These are phyloP conservation scores for Apostichopus californicus DNA, from an alignment of 35 echinoderm and acorn worm species.

Conservation along the genomic window DNA sequence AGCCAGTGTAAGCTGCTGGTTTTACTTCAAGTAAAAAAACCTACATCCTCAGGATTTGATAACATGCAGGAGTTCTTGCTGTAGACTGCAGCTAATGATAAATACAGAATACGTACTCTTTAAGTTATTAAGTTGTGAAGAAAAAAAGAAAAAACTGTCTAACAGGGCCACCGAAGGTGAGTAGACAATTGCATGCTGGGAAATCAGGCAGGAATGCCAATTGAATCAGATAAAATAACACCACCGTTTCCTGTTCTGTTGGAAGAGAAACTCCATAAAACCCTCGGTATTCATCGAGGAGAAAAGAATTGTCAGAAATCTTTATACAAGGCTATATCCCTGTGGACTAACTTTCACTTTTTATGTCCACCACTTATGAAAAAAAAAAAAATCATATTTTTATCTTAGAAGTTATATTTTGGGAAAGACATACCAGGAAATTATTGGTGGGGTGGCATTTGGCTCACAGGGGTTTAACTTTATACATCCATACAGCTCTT, in stretches of 20 bases:
- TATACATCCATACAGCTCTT: not conserved
- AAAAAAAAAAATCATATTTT: not conserved
- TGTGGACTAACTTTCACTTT: conserved; percentile 16
- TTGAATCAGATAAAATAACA: conserved; percentile 18
- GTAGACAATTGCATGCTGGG: conserved; percentile 25
- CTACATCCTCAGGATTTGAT: too few relatives aligned
- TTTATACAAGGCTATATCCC: not conserved
- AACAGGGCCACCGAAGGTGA: conserved; percentile 16
- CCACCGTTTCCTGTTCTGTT: conserved; percentile 10
- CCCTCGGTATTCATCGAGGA: not conserved
- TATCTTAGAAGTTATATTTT: not conserved
- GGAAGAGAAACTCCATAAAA: not conserved
- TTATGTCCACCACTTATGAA: not conserved
- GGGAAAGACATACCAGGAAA: not conserved
- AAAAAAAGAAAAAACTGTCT: not conserved
- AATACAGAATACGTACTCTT: not conserved
- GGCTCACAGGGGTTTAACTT: not conserved
- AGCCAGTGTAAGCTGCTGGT: not conserved
- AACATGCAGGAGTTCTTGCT: too few relatives aligned
- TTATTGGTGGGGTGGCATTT: not conserved
- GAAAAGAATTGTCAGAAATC: not conserved
- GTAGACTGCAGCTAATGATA: not conserved
- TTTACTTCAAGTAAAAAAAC: not conserved
- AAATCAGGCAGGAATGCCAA: conserved; percentile 2
- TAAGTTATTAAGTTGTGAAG: not conserved